These are phyloP conservation scores for Drosophila subobscura DNA, from an alignment of 1,140 invertebrate genomes.

Conservation along the genomic window DNA sequence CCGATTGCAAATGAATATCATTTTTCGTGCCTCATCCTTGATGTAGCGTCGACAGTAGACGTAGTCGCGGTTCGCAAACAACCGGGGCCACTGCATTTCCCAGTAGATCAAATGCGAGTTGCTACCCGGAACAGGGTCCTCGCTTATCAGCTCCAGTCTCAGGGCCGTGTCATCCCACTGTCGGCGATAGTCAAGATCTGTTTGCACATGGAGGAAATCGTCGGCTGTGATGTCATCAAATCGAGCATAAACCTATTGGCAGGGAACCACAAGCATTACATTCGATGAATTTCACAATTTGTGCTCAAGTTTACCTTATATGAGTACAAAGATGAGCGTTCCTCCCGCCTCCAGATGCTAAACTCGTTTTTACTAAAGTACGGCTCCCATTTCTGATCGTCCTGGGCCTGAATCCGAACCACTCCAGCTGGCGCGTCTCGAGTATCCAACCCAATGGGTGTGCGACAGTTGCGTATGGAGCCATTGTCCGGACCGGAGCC, in stretches of 20 bases:
- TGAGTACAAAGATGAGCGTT: slow-evolving; percentile 87
- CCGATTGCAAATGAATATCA: slow-evolving; percentile 85
- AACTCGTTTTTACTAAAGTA: slow-evolving; percentile 92
- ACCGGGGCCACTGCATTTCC: slow-evolving; percentile 93
- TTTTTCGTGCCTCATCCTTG: slow-evolving; percentile 84
- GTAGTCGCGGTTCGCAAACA: slow-evolving; percentile 94
- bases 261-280: not conserved
- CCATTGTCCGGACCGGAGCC: not conserved
- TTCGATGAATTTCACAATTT: not conserved
- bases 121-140: slow-evolving; percentile 85
- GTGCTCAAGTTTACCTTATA: slow-evolving; percentile 87
- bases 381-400: slow-evolving; percentile 88
- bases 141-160: slow-evolving; percentile 87
- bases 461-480: slow-evolving; percentile 48
- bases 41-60: slow-evolving; percentile 91
- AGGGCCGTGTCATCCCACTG: slow-evolving; percentile 92
- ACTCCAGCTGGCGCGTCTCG: slow-evolving; percentile 65
- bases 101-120: slow-evolving; percentile 92
- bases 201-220: slow-evolving; percentile 92
- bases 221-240: slow-evolving; percentile 90
- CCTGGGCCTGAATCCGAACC: slow-evolving; percentile 77
- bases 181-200: slow-evolving; percentile 90
- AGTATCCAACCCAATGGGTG: slow-evolving; percentile 31
- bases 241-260: slow-evolving; percentile 87
- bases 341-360: slow-evolving; percentile 91